Evolutionary conservation across 2,113 vertebrate genomes (phyloP), one percentile per base, ranked within the genome.

Genomic region (Lonchura striata): DNA sequence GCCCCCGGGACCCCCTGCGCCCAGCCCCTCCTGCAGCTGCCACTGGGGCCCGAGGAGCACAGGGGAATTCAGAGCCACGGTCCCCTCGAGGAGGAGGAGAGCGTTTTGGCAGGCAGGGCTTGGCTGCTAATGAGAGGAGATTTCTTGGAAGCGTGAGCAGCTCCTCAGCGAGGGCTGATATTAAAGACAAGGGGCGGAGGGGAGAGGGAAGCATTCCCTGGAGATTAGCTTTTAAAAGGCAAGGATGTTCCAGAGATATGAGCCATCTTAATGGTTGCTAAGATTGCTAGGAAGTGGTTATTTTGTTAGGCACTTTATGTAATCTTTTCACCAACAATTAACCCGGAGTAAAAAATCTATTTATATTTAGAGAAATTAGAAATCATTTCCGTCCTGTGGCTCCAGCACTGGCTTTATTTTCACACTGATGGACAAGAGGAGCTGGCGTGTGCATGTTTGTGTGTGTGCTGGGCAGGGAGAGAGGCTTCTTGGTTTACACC

Each of bases 311-410:
- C 61, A 77, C 88, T 93, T 92, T 72, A 70, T 90, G 82, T 94
- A 95, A 95, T 95, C 59, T 46, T 85, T 93, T 92, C 92, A 81
- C 82, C 91, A 96, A 94, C 92, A 89, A 88, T 95, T 96, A 95
- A 91, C 94, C 92, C 37, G 44, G 92, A 94, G 86, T 93, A 64
- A 91, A 95, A 95, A 95, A 88, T 86, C 91, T 93, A 94, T 95
- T 90, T 91, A 93, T 95, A 95, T 87, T 96, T 93, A 44, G 83
- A 89, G 91, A 96, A 84, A 94, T 96, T 96, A 96, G 96, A 92
- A 95, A 97, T 96, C 46, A 91, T 93, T 95, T 95, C 91, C 93
- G 81, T 92, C 92, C 79, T 90, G 90, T 76, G 92, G 82, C 91
- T 89, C 76, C 76, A 87, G 63, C 6, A 2, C 6, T 85, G 90